These are phyloP conservation scores for Neodontobutis hainanensis DNA, from an alignment of 2,113 vertebrate genomes.

Conservation along the genomic window DNA sequence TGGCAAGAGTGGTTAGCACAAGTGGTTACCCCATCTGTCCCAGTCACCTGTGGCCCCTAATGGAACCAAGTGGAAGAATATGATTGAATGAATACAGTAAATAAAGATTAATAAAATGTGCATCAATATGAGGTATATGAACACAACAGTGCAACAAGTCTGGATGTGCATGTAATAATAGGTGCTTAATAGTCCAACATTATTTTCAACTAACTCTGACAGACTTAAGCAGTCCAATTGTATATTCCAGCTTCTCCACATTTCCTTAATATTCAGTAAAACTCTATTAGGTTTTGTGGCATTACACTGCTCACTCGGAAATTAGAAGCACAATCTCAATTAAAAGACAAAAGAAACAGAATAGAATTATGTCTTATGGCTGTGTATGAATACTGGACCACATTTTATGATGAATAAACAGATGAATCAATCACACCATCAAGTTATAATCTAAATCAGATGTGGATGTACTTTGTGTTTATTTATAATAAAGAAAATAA, in stretches of 20 bases:
- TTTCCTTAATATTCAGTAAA: conserved; percentile 59
- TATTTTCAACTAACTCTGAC: neutral
- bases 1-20: too few species aligned
- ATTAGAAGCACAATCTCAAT: conserved; percentile 24
- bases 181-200: too few species aligned
- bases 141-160: too few species aligned
- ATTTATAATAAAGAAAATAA: too few species aligned
- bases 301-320: conserved; percentile 69
- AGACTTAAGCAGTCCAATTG: conserved; percentile 17
- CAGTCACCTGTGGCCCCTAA: too few species aligned
- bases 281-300: conserved; percentile 55
- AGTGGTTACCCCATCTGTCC: too few species aligned
- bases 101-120: too few species aligned
- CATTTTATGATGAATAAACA: conserved; percentile 28
- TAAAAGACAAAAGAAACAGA: conserved; percentile 28
- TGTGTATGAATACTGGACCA: conserved; percentile 29
- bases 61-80: too few species aligned
- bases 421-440: conserved; percentile 20
- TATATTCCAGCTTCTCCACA: conserved; percentile 53
- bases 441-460: neutral
- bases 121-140: too few species aligned
- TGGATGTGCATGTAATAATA: too few species aligned
- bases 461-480: too few species aligned
- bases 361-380: conserved; percentile 53
- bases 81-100: too few species aligned